Evolutionary conservation across 2,797 vertebrate species (phyloP), one percentile per base, ranked within the genome.

Genomic region (Hemibagrus guttatus): DNA sequence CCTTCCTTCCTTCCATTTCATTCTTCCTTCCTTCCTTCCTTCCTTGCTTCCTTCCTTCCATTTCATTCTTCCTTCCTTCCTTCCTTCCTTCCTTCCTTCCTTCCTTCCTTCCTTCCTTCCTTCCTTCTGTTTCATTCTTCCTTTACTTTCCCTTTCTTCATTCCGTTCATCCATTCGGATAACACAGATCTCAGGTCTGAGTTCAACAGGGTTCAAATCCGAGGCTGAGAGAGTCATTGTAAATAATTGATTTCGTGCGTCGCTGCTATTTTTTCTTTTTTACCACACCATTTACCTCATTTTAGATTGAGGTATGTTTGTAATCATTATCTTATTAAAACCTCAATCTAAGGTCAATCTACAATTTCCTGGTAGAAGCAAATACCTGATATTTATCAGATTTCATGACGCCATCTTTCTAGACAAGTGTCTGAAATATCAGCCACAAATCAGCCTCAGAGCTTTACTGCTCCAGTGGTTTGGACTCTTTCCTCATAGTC

Each of bases 401-500:
- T 49, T 78, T 78, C 52, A 35, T 54, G 46, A 56, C 11, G 75
- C 52, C 52, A 11, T 78, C 8, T 39, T 23, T 59, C n/a, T 78
- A 31, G 4, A 8, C n/a, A 31, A 79, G 4, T 59, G 19, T 59
- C 54, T 23, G 28, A 59, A 59, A 4, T 3, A 35, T 11, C 54
- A 59, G 54, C 28, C 76, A 79, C 11, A 39, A 59, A 79, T 35
- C 28, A 13, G 19, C 31, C 28, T 59, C 76, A 35, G 23, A 76
- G 74, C 49, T 31, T 76, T 11, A 56, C 74, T 76, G 74, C 56
- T 31, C n/a, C 74, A 31, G n/a, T 56, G 74, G 74, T 76, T 76
- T 76, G 74, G n/a, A 28, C 1, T 2, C 49, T 58, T 78, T 39
- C 31, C 54, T 79, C 23, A 11, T 26, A 59, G 39, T 39, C 31